Conservation (phyloP, 2,888 invertebrate genomes). For the Tanypteryx hageni region DNA sequence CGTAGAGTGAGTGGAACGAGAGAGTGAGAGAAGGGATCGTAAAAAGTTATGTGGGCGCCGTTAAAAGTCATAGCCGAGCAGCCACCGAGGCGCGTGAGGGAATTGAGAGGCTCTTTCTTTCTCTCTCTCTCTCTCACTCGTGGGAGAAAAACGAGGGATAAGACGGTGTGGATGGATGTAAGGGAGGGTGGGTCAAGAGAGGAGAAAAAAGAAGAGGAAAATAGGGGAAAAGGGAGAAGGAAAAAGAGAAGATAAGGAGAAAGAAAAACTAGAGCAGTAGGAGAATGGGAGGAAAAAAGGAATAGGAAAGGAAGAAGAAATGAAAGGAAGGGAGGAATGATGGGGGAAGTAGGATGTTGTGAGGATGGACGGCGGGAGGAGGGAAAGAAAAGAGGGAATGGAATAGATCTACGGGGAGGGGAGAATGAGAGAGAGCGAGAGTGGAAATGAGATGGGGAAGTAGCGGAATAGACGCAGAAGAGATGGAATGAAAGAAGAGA, state of each 20-base stretch:
- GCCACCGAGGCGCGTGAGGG: neutral
- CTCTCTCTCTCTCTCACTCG: neutral
- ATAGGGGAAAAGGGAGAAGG: neutral
- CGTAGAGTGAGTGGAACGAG: too few relatives aligned
- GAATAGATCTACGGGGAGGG: neutral
- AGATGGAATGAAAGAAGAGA: too few relatives aligned
- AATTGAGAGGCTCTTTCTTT: neutral
- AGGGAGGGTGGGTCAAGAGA: neutral
- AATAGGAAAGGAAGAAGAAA: neutral
- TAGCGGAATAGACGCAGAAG: neutral
- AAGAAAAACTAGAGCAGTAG: neutral
- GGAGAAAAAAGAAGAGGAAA: neutral
- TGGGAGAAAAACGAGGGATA: conserved; percentile 4
- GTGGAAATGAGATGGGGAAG: neutral
- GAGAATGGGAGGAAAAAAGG: neutral
- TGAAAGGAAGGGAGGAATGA: neutral
- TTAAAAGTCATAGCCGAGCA: conserved; percentile 1
- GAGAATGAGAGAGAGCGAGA: neutral
- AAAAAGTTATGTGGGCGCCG: conserved; percentile 22
- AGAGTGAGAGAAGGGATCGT: neutral
- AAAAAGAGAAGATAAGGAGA: neutral
- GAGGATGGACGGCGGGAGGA: neutral
- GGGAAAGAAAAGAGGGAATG: neutral
- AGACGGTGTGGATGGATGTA: neutral
- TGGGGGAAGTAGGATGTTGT: neutral